These are phyloP conservation scores for Euthynnus affinis DNA, from an alignment of 2,797 vertebrate species.

Conservation along the genomic window DNA sequence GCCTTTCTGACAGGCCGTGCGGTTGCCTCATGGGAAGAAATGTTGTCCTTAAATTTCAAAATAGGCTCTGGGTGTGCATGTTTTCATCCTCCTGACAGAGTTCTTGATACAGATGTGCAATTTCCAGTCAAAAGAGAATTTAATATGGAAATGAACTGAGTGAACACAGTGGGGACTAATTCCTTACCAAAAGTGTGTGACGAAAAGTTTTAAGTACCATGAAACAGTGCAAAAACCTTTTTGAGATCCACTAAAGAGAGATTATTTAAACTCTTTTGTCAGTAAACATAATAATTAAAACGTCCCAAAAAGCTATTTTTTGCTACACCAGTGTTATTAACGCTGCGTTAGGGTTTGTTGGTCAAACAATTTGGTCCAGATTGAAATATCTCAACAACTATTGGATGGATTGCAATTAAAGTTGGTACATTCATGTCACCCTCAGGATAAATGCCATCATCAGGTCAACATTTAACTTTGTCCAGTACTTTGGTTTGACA, in stretches of 20 bases:
- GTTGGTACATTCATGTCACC: neutral
- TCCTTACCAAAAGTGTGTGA: neutral
- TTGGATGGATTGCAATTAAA: neutral
- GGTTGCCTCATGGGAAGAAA: neutral
- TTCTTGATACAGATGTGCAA: no score
- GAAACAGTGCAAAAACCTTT: neutral
- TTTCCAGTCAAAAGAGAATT: no score
- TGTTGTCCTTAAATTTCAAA: neutral
- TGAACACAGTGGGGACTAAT: neutral
- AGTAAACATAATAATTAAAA: neutral
- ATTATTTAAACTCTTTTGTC: neutral
- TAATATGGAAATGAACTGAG: neutral
- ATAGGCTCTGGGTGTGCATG: neutral
- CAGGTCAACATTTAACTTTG: neutral
- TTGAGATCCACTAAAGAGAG: neutral
- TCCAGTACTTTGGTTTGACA: neutral
- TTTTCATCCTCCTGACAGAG: neutral
- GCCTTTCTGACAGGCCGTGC: neutral
- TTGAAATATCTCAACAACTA: neutral
- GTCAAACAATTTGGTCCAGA: neutral
- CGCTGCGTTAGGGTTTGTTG: no score
- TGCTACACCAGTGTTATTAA: no score
- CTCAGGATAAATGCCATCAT: neutral
- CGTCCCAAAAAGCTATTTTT: no score
- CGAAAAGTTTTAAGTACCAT: neutral